Base-by-base conservation (phyloP, 2,113 vertebrate species). In the Vicugna pacos region DNA sequence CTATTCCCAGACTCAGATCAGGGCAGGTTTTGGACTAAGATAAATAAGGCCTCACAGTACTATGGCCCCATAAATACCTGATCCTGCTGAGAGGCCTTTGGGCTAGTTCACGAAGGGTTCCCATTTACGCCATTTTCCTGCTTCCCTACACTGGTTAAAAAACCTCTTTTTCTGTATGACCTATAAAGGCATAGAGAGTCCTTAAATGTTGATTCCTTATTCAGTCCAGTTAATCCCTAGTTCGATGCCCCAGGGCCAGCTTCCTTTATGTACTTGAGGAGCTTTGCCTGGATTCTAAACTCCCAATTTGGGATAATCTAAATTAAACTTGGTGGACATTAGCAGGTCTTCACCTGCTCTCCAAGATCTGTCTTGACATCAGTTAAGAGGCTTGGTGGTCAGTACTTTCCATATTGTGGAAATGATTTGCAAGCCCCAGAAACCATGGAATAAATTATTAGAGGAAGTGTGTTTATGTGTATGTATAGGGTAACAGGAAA, bases 201-300 rank as follows among this genome's bases (percentile, higher is more conserved):
- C 96, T 94, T 96, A 96, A 95, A 91, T 95, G 73, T 85, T 58
- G 42, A 93, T 67, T 87, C 87, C 86, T 96, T 54, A 16, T 94
- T 75, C 81, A 77, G 24, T 60, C 79, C 86, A 82, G 46, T 56
- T 48, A 83, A 64, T n/a, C 65, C 64, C 56, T 70, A 58, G 54
- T 54, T 67, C 65, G 85, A 92, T 77, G 35, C 82, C 35, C 32
- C 77, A 86, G 65, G 83, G 73, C 56, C 56, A 10, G 35, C 70
- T 60, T 93, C 93, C 48, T 75, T 75, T n/a, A 14, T n/a, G 38
- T 76, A 80, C 38, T 73, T 65, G 58, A 96, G 52, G 52, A 96
- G 50, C 80, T 88, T 77, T 62, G 56, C 54, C 48, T 89, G 75
- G 69, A 48, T 85, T 94, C 85, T 77, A 87, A 80, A 76, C 70